These are phyloP conservation scores for Melinopterus prodromus DNA, from an alignment of 2,888 invertebrate genomes.

Conservation along the genomic window DNA sequence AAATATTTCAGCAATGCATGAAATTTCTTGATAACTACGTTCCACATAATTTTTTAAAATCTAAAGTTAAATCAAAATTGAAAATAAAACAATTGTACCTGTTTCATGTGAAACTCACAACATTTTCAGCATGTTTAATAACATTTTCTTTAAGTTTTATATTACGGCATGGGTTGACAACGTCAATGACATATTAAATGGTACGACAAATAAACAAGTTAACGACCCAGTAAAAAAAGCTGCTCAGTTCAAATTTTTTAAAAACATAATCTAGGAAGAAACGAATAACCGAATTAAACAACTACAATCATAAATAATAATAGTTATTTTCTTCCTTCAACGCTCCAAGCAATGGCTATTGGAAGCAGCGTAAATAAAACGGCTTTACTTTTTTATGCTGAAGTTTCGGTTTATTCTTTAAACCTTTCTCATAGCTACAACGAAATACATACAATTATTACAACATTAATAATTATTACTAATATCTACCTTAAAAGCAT, in stretches of 20 bases:
- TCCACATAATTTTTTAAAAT: not conserved
- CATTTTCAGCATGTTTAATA: not conserved
- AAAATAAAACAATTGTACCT: not conserved
- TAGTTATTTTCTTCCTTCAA: too few species aligned
- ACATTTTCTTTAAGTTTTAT: not conserved
- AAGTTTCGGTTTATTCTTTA: too few species aligned
- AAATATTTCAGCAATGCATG: not conserved
- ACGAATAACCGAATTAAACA: not conserved
- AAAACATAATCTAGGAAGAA: not conserved
- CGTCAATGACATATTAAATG: not conserved
- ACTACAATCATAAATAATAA: not conserved
- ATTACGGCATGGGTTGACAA: not conserved
- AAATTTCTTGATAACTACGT: not conserved
- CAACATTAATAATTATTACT: too few species aligned
- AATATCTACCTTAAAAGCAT: too few species aligned
- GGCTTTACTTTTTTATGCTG: too few species aligned
- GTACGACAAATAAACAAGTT: not conserved
- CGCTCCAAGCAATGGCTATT: too few species aligned
- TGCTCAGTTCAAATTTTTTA: not conserved
- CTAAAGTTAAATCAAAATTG: not conserved
- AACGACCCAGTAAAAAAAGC: not conserved
- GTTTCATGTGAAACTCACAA: not conserved
- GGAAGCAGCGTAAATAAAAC: too few species aligned
- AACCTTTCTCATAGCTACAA: too few species aligned
- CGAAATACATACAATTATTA: too few species aligned